Conservation (phyloP, 2,113 vertebrate genomes). For the Anguilla japonica region DNA sequence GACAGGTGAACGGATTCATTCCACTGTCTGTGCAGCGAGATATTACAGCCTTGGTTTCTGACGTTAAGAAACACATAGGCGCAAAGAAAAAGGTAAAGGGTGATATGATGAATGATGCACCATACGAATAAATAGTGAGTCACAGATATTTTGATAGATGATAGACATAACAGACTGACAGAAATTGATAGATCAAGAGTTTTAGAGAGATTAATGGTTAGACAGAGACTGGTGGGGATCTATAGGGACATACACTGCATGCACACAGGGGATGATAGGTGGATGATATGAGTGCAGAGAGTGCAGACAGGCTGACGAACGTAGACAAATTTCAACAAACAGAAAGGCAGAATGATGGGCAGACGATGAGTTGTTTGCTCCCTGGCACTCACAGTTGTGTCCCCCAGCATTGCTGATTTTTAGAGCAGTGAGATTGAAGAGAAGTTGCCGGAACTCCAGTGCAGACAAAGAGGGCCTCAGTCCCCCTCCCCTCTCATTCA, state of each 20-base stretch:
- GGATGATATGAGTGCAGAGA: background rate
- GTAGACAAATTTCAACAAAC: background rate
- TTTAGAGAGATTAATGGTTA: background rate
- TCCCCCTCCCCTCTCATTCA: conserved; percentile 74
- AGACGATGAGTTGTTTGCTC: background rate
- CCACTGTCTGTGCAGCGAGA: background rate
- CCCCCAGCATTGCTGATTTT: conserved; percentile 61
- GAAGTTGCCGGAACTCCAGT: conserved; percentile 80
- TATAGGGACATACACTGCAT: background rate
- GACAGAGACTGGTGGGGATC: background rate
- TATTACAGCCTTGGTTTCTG: background rate
- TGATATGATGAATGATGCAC: background rate
- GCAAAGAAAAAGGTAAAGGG: background rate
- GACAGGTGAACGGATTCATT: background rate
- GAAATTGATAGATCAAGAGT: background rate
- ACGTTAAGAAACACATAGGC: background rate
- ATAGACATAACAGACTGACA: background rate
- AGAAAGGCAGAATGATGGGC: background rate
- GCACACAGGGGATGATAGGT: background rate
- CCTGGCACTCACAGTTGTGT: conserved; percentile 67
- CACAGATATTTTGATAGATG: conserved; percentile 11
- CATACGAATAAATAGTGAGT: background rate
- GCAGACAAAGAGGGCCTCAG: conserved; percentile 58
- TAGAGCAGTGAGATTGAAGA: conserved; percentile 78
- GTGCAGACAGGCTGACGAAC: background rate